These are phyloP conservation scores for Volucella bombylans DNA, from an alignment of 2,888 invertebrate genomes.

Conservation along the genomic window DNA sequence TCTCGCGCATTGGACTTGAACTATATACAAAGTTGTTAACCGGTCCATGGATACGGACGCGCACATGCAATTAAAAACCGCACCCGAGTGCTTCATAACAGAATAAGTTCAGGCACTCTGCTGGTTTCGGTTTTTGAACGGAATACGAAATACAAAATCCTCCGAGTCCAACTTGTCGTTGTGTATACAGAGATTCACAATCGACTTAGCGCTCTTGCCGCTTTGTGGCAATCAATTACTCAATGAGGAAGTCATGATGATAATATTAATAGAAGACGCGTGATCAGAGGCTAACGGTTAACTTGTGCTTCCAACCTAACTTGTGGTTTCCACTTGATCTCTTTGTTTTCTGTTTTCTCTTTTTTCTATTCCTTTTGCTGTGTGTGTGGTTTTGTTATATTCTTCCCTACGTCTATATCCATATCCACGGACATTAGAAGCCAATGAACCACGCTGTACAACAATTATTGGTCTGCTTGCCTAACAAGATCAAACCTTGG, in stretches of 20 bases:
- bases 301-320: constrained; percentile 31
- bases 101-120: constrained; percentile 42
- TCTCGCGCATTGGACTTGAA: constrained; percentile 67
- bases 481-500: constrained; percentile 52
- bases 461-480: constrained; percentile 46
- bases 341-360: constrained; percentile 11
- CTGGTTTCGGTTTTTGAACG: background rate
- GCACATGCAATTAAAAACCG: constrained; percentile 73
- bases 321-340: constrained; percentile 46
- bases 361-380: background rate
- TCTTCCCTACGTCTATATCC: constrained; percentile 32
- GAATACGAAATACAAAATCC: background rate
- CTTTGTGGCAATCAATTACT: constrained; percentile 76
- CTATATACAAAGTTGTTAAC: constrained; percentile 68
- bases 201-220: constrained; percentile 47
- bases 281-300: constrained; percentile 74
- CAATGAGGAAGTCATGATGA: constrained; percentile 76
- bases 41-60: constrained; percentile 64
- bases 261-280: constrained; percentile 75
- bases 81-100: constrained; percentile 60
- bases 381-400: constrained; percentile 12
- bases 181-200: constrained; percentile 63
- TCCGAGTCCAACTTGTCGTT: constrained; percentile 24
- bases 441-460: constrained; percentile 37
- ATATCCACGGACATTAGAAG: background rate